Evolutionary conservation across 92 coral and sea anemone species (phyloP), one percentile per base, ranked within the genome.

Genomic region (Heteractis magnifica): DNA sequence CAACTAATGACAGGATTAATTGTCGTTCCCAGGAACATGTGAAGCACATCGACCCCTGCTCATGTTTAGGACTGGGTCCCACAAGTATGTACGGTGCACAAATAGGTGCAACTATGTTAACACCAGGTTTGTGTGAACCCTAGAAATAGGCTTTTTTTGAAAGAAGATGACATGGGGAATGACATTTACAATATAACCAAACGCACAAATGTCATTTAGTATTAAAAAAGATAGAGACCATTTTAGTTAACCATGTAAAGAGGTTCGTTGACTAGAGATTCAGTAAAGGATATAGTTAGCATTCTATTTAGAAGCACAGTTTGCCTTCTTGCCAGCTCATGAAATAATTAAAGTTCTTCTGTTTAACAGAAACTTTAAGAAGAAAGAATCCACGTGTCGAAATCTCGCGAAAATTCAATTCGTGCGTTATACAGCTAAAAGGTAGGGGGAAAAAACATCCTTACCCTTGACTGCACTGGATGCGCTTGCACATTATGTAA

Each of bases 21-120:
- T 84, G 12, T 87, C 75, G 41, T 71, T 51, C 82, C 64, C 75
- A 93, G 98, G 98, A 91, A 9, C 98, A 93, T 82, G 21, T 91
- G 56, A 87, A 85, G 76, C 87, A 81, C 21, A 81, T 93, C 68
- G 98, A 91, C 72, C 86, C 93, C 16, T 90, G 86, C 11, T 73
- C 83, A 65, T 84, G 81, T 79, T 81, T 93, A 65, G 92, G 98
- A 52, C 86, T 93, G 11, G 93, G 98, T 49, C 84, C 93, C 10
- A 88, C 90, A 60, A 93, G 98, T 82, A 91, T 93, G 82, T 90
- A 87, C 70, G 92, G 94, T 3, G 93, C 92, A 49, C 92, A 93
- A 77, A 91, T 92, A 5, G 98, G 98, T 48, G 98, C 92, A 55
- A 87, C 87, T 12, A 90, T 93, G 85, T 93, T 90, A 90, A 93